Evolutionary conservation across 2,797 vertebrate genomes (phyloP), one percentile per base, ranked within the genome.

Genomic region (Tinamus major): DNA sequence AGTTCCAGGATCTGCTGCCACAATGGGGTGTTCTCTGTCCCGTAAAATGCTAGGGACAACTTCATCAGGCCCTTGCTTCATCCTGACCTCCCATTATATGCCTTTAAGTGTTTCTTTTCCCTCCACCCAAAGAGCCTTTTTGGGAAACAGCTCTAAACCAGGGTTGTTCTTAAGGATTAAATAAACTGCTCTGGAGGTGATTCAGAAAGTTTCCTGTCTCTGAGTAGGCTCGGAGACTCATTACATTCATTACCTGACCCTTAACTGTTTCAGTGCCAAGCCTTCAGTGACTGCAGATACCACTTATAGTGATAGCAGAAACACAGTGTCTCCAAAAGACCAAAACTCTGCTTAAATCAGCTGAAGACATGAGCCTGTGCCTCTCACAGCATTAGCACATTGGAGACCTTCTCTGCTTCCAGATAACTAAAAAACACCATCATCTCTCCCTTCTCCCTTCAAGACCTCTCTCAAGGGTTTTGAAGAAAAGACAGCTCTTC

Each of bases 151-250:
- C 6, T 64, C 33, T 62, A 16, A 58, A 75, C 70, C 5, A 11
- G 8, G 18, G 6, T 27, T 75, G 24, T 76, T 89, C 81, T 79
- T 76, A 31, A 41, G 31, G 24, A 41, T 80, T 70, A 89, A 91
- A 76, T 29, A 26, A 71, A 75, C 23, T 67, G 31, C 46, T 88
- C 13, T n/a, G 56, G 74, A 65, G 13, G 27, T 41, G 49, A 89
- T 55, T 33, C 10, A 89, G 83, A 85, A 53, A 4, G 33, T 56
- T 71, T 59, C 39, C 55, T 18, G 62, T 69, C 35, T 63, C 9
- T 26, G 18, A 71, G 44, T 9, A 13, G 8, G 20, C 46, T 46
- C 12, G 10, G 48, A 24, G 48, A 23, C 48, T 12, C 9, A 24
- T 24, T 13, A 12, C n/a, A 46, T 35, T 90, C 19, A 13, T 31